phyloP scores from a whole-genome alignment of 2,888 invertebrate genomes.

The Drosophila suboccidentalis region DNA sequence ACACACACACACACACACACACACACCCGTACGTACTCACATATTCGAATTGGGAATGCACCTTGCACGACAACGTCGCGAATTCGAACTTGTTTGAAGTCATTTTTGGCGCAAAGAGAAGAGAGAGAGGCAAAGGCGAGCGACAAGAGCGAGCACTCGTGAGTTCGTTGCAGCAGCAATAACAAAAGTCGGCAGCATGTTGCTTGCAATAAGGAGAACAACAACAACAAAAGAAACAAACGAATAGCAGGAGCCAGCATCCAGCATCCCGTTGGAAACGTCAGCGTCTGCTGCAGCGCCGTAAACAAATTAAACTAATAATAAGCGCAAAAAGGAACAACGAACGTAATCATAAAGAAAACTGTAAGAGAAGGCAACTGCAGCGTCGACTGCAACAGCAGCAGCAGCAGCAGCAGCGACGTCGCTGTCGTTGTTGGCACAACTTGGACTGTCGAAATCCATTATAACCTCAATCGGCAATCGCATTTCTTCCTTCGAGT shows the following conservation, averaged over 20 bases:
- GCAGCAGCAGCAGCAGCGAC: conserved; percentile 30
- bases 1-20: conserved; percentile 8
- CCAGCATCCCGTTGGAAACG: conserved; percentile 46
- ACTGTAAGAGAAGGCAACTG: conserved; percentile 49
- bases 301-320: conserved; percentile 79
- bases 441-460: conserved; percentile 82
- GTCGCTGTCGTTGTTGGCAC: conserved; percentile 44
- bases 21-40: not conserved
- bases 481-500: conserved; percentile 82
- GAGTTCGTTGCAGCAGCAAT: conserved; percentile 54
- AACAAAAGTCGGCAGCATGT: conserved; percentile 69
- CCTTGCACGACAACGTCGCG: conserved; percentile 74
- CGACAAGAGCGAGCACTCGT: conserved; percentile 49
- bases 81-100: conserved; percentile 81
- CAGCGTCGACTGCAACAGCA: conserved; percentile 32
- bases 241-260: too few species aligned
- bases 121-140: conserved; percentile 34
- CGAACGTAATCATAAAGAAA: conserved; percentile 69
- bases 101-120: conserved; percentile 44
- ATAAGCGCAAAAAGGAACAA: conserved; percentile 75
- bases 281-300: conserved; percentile 30
- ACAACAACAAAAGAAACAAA: conserved; percentile 15
- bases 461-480: conserved; percentile 83
- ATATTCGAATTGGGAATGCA: conserved; percentile 66
- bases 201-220: conserved; percentile 66